Base-by-base conservation (phyloP, 2,888 invertebrate genomes). In the Hyposoter didymator region DNA sequence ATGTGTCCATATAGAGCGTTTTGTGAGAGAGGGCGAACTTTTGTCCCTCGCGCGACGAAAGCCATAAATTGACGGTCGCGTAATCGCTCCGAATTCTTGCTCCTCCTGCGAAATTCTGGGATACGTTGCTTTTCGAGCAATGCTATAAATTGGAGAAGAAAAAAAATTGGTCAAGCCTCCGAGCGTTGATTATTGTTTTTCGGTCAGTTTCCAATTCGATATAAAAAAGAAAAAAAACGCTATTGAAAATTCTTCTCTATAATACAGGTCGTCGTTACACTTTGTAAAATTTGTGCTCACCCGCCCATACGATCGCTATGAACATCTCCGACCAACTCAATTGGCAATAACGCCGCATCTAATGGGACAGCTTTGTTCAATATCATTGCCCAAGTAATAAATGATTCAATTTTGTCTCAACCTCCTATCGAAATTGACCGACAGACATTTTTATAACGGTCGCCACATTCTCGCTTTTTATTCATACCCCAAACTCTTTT, bases 41-140 rank as follows among this genome's bases (percentile, higher is more conserved):
- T 82, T 64, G 75, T 70, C 72, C 70, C 62, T 70, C 22, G 70
- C 62, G 47, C 82, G 70, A 66, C 49, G 72, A 76, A 82, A 76
- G 75, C 76, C 72, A 67, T 81, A 81, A 81, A 81, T 81, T 74
- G 32, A 49, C 74, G 80, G 32, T 66, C 17, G 73, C 73, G 67
- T 66, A 70, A 75, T 72, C 69, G 76, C 70, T 66, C 43, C 47
- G 49, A 49, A 10, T 76, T 67, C 43, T 52, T 49, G 19, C 59
- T 43, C 47, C 32, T 17, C 17, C 47, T 2, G 66, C 14, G 28
- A 43, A 47, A 19, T 32, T 67, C 28, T 22, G 19, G 22, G 39
- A 3, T 43, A 32, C n/a, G 22, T 52, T 73, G 28, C n/a, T 52
- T 52, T 6, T n/a, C 17, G 7, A 73, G 8, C 17, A 14, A 45